These are phyloP conservation scores for Tauraco erythrolophus DNA, from an alignment of 2,113 vertebrate species.

Conservation along the genomic window DNA sequence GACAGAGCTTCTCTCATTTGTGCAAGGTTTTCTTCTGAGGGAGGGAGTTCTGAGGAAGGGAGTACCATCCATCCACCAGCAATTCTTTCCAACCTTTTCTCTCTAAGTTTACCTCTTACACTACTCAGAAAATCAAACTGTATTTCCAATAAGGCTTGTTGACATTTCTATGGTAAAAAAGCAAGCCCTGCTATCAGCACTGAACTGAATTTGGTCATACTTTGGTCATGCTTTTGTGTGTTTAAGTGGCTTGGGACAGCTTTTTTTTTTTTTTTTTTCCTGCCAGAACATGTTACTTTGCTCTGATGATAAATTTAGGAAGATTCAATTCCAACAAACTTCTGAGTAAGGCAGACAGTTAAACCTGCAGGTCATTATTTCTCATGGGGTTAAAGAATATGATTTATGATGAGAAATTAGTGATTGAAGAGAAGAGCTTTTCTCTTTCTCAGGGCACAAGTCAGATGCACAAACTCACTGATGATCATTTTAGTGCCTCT, in stretches of 20 bases:
- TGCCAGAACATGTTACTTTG: not conserved
- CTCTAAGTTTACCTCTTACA: not conserved
- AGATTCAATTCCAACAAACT: not conserved
- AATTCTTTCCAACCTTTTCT: not conserved
- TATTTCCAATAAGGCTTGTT: not conserved
- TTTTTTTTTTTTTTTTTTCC: not conserved
- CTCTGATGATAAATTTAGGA: not conserved
- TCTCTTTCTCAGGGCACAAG: not conserved
- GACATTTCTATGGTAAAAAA: not conserved
- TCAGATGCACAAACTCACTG: not conserved
- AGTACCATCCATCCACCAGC: rapidly evolving
- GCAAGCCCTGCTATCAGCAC: not conserved
- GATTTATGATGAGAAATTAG: not conserved
- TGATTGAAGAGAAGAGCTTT: not conserved
- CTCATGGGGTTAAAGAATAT: not conserved
- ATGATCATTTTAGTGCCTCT: not conserved
- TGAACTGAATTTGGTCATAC: not conserved
- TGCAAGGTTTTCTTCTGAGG: not conserved
- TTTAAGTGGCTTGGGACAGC: not conserved
- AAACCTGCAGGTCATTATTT: not conserved
- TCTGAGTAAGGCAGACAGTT: not conserved
- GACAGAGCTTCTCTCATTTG: not conserved
- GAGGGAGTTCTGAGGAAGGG: not conserved
- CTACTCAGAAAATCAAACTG: not conserved
- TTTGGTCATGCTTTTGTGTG: not conserved